Base-by-base conservation (phyloP, 2,888 invertebrate species). In the Erebia palarica region DNA sequence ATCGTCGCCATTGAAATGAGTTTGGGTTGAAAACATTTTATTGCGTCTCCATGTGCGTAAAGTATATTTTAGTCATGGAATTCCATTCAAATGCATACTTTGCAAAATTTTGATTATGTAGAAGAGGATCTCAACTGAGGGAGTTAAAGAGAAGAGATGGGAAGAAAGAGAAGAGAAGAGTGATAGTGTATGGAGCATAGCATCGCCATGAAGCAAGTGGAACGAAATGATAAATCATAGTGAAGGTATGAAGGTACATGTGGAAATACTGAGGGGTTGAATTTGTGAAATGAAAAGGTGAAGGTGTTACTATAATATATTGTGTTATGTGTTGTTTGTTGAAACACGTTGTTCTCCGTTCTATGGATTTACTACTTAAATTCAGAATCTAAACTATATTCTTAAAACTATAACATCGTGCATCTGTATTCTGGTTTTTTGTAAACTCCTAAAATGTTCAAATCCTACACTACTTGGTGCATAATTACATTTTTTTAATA, bases 201-300 rank as follows among this genome's bases (percentile, higher is more conserved):
- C 92, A 84, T 90, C 86, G 92, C 92, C 91, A 93, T 90, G 86
- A 93, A 93, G 93, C 93, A 85, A 87, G 86, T 90, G 81, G 87
- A 87, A 89, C 86, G 87, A 86, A 89, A 91, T 67, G 72, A 73
- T 86, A 89, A 89, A 80, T 77, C 68, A 78, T 82, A 84, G 87
- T 89, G 87, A 87, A 80, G 81, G 84, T 80, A 87, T 89, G 86
- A 81, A 78, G 77, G 82, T 76, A 78, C 78, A 76, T 77, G 78
- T 78, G 69, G 70, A 73, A 77, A 76, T 75, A 47, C 49, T 59
- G 69, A 68, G 49, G 65, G 60, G 57, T 44, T 58, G 27, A 72
- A 11, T n/a, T 58, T 55, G 36, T 70, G 59, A 65, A 61, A 58
- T 36, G 16, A 44, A 81, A 65, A 67, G 27, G 55, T 67, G 72